Conservation (phyloP, 2,113 vertebrate genomes). For the Tautogolabrus adspersus region DNA sequence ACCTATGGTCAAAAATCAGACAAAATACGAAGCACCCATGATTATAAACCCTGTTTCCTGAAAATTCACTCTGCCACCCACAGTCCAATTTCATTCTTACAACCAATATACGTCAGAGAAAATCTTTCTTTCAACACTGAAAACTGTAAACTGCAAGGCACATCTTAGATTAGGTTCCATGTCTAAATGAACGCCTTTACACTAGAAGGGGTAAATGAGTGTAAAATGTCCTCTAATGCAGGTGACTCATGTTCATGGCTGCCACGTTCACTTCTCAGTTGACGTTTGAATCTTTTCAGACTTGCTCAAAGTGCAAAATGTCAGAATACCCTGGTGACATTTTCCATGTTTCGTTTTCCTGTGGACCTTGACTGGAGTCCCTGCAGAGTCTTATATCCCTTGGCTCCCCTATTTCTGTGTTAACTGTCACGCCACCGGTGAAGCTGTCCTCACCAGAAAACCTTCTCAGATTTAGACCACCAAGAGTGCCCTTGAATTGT, state of each 20-base stretch:
- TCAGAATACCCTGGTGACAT: conserved; percentile 59
- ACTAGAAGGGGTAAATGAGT: background rate
- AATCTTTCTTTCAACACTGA: background rate
- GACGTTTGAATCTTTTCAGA: conserved; percentile 69
- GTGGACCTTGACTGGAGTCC: conserved; percentile 63
- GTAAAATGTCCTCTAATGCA: conserved; percentile 26
- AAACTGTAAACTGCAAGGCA: background rate
- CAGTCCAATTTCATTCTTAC: background rate
- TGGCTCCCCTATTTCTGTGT: conserved; percentile 35
- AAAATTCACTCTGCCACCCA: background rate
- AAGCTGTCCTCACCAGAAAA: conserved; percentile 54
- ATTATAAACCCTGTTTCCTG: background rate
- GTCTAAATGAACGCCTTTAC: conserved; percentile 29
- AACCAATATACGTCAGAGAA: conserved; percentile 9
- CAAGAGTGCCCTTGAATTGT: conserved; percentile 64
- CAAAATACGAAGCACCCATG: background rate
- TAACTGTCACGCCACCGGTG: conserved; percentile 60
- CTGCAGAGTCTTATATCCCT: conserved; percentile 58
- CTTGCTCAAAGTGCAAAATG: conserved; percentile 45
- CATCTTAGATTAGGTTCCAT: conserved; percentile 11
- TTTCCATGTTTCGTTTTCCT: conserved; percentile 61
- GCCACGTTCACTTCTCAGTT: conserved; percentile 65
- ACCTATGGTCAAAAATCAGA: too few relatives aligned
- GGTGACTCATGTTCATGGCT: conserved; percentile 65
- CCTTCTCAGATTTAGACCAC: conserved; percentile 55